Conservation (phyloP, 2,113 vertebrate genomes). For the Zingel zingel region DNA sequence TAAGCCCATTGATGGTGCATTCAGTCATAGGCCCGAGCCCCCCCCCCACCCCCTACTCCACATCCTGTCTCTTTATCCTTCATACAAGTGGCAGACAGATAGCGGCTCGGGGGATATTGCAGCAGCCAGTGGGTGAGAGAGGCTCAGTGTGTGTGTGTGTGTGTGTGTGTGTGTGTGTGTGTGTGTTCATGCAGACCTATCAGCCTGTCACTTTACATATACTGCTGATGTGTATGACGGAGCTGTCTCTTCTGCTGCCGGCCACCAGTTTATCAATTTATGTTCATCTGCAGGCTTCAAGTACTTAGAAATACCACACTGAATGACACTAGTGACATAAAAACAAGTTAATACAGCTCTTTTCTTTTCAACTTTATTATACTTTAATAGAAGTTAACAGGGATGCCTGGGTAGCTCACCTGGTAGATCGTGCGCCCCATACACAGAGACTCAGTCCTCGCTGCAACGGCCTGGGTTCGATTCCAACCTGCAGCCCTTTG, state of each 20-base stretch:
- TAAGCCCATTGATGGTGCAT: conserved; percentile 82
- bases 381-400: neutral
- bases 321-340: neutral
- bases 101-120: conserved; percentile 72
- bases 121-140: conserved; percentile 65
- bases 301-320: conserved; percentile 16
- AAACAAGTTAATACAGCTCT: conserved; percentile 14
- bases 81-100: conserved; percentile 80
- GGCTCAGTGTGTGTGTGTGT: conserved; percentile 42
- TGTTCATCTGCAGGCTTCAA: conserved; percentile 47
- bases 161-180: conserved; percentile 47
- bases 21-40: conserved; percentile 69
- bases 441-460: no score
- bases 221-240: conserved; percentile 74
- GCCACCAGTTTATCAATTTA: conserved; percentile 57
- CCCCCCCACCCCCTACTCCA: conserved; percentile 58
- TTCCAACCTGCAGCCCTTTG: no score
- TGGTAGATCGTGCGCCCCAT: no score
- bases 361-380: conserved; percentile 11
- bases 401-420: no score
- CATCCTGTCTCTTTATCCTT: conserved; percentile 85
- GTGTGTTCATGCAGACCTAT: conserved; percentile 60
- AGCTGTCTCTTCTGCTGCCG: conserved; percentile 40
- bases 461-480: no score
- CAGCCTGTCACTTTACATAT: conserved; percentile 76